A percentile compares a stretch with the other conserved stretches of the same genome.
Evolutionary conservation across 2,113 vertebrate species (phyloP).

Genomic region (Nycticorax nycticorax): DNA sequence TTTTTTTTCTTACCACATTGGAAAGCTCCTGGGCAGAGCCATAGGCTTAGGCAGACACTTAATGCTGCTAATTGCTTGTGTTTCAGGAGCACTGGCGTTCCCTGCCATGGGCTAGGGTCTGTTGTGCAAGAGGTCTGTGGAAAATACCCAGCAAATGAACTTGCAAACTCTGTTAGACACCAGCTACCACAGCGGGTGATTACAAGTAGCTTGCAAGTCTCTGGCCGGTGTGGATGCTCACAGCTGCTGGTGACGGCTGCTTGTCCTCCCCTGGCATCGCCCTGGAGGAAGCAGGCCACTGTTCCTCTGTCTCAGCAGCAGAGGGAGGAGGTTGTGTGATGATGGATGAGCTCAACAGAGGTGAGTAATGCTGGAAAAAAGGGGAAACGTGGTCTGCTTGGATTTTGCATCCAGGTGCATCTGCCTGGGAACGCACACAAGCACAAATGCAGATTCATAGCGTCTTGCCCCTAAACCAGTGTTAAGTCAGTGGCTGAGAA

Average conservation of each 20-base stretch:
- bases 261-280: neutral
- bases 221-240: neutral
- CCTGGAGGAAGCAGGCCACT: neutral
- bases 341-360: neutral
- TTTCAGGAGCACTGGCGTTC: neutral
- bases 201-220: neutral
- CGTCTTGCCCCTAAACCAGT: neutral
- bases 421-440: neutral
- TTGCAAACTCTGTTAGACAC: neutral
- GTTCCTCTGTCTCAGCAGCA: neutral
- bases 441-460: rapidly evolving
- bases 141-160: neutral
- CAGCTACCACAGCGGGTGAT: neutral
- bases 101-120: neutral
- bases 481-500: neutral
- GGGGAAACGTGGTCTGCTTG: rapidly evolving
- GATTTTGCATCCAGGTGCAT: neutral
- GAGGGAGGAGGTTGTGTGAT: neutral
- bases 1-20: neutral
- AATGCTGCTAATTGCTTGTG: neutral
- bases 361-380: neutral
- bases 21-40: neutral
- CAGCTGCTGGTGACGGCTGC: neutral
- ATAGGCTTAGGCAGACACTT: neutral
- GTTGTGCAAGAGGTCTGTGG: neutral